phyloP scores from a whole-genome alignment of 2,797 vertebrate species.

The Enteromius radiatus region DNA sequence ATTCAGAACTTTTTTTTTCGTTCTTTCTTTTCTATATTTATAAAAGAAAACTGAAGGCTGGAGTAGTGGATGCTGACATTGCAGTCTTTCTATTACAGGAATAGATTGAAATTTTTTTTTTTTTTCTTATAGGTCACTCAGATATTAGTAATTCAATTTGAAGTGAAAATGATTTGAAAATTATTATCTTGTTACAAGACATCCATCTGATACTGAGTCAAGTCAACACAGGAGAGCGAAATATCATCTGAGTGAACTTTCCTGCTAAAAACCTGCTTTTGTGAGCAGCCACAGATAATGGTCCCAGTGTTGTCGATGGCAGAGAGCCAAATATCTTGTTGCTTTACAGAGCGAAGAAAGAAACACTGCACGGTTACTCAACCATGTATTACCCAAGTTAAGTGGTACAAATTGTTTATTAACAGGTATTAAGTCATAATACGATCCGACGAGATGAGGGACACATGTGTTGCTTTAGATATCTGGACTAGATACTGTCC shows the following conservation, averaged over 20 bases:
- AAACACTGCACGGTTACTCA: conserved; percentile 72
- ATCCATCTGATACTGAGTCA: conserved; percentile 61
- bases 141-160: conserved; percentile 27
- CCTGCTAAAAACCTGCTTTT: conserved; percentile 63
- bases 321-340: conserved; percentile 71
- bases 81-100: background rate
- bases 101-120: background rate
- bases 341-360: conserved; percentile 67
- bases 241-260: conserved; percentile 58
- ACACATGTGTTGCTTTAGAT: conserved; percentile 58
- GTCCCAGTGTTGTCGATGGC: conserved; percentile 72
- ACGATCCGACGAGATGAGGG: conserved; percentile 65
- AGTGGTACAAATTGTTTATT: conserved; percentile 77
- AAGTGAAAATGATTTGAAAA: conserved; percentile 19
- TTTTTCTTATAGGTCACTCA: conserved; percentile 20
- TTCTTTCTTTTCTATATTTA: background rate
- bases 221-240: conserved; percentile 58
- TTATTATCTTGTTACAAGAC: conserved; percentile 37
- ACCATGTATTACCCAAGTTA: conserved; percentile 67
- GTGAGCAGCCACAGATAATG: conserved; percentile 68
- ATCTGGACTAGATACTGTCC: conserved; percentile 63
- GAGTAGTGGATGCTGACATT: background rate
- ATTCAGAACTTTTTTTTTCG: background rate
- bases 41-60: background rate
- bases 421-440: conserved; percentile 69